Conservation (phyloP, 2,797 vertebrate genomes). For the Argentina silus region DNA sequence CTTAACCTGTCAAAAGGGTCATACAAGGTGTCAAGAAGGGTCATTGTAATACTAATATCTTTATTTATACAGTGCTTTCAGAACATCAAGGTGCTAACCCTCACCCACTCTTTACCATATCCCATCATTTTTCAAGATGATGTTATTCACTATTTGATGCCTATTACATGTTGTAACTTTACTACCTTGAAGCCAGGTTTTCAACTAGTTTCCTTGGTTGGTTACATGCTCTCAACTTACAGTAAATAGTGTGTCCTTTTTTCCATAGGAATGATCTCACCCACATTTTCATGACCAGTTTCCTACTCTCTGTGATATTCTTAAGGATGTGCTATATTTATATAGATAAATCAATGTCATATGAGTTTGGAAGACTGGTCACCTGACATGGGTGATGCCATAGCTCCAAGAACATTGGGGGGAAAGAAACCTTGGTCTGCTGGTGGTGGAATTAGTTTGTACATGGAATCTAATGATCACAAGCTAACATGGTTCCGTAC, state of each 20-base stretch:
- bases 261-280: slow-evolving; percentile 59
- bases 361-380: slow-evolving; percentile 41
- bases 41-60: no score
- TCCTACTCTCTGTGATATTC: slow-evolving; percentile 62
- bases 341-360: slow-evolving; percentile 61
- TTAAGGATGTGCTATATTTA: slow-evolving; percentile 67
- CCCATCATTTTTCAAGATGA: no score
- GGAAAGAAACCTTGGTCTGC: slow-evolving; percentile 21
- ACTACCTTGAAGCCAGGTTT: neutral
- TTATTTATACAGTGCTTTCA: no score
- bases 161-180: neutral
- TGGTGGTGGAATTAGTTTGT: slow-evolving; percentile 12
- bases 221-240: slow-evolving; percentile 37
- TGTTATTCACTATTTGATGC: neutral
- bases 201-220: slow-evolving; percentile 8
- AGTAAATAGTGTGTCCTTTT: slow-evolving; percentile 47
- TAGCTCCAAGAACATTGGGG: neutral
- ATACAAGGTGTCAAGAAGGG: no score
- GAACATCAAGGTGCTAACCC: no score
- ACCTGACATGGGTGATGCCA: slow-evolving; percentile 38
- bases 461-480: slow-evolving; percentile 14
- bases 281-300: slow-evolving; percentile 48
- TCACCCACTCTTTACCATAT: no score
- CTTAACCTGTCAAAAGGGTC: no score
- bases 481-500: neutral